phyloP scores from a whole-genome alignment of 2,888 invertebrate species.

The Habroteleia sp. region DNA sequence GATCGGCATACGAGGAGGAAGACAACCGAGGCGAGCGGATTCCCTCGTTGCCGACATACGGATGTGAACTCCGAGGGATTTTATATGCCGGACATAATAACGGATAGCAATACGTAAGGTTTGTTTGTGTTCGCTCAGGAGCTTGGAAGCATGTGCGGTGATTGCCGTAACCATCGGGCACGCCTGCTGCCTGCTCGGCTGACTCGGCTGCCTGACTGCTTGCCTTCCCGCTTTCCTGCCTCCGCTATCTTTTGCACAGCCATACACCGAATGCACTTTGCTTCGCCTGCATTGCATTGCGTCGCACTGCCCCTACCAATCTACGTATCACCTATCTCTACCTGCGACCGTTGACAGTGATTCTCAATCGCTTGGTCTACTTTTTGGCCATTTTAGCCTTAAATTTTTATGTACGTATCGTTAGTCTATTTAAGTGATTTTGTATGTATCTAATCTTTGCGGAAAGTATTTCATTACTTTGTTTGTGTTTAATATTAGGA shows the following conservation, averaged over 20 bases:
- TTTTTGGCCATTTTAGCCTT: background rate
- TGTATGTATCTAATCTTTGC: too few species aligned
- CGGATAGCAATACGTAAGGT: constrained; percentile 69
- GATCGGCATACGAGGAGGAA: constrained; percentile 34
- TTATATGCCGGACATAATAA: constrained; percentile 73
- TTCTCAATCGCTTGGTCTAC: constrained; percentile 30
- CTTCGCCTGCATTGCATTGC: constrained; percentile 67
- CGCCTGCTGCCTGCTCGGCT: constrained; percentile 68
- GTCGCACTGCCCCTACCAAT: constrained; percentile 64
- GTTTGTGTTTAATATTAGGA: too few species aligned
- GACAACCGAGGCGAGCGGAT: constrained; percentile 35
- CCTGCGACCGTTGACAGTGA: constrained; percentile 45
- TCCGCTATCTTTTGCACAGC: constrained; percentile 71
- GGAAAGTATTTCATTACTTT: too few species aligned
- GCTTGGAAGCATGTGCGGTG: constrained; percentile 78
- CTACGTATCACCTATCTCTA: constrained; percentile 57
- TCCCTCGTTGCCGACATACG: constrained; percentile 52
- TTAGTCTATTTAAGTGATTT: too few species aligned
- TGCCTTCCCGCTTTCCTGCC: constrained; percentile 43
- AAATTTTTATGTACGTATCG: too few species aligned
- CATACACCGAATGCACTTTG: constrained; percentile 72
- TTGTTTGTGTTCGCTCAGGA: constrained; percentile 75
- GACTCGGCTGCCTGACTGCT: constrained; percentile 41
- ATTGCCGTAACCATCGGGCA: constrained; percentile 72
- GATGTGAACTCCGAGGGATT: constrained; percentile 65